Evolutionary conservation across 1,140 invertebrate species (phyloP), one percentile per base, ranked within the genome.

Genomic region (Neodiprion pinetum): DNA sequence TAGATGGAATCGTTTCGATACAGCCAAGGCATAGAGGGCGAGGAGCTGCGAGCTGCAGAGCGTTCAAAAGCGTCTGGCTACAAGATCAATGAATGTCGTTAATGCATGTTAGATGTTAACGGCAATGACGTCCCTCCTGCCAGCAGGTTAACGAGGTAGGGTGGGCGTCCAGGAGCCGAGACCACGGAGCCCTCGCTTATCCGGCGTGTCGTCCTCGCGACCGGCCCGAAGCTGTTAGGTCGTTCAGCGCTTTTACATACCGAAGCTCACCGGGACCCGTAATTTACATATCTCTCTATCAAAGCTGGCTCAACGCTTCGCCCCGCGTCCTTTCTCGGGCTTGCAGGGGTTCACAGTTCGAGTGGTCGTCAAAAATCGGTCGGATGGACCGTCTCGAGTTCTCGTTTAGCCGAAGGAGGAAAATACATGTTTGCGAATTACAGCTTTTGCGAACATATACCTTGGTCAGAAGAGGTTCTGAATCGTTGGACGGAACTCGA

Each of bases 281-380:
- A 12, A 61, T 61, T 81, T 81, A 81, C 80, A 81, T 81, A 81
- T 81, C 80, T 81, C 75, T 77, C 80, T 80, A 81, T 81, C 80
- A 78, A 81, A 79, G 80, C 78, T 81, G 74, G 78, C 80, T 81
- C 67, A 77, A 69, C 74, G 76, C 75, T 74, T 76, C 61, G 66
- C 72, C 5, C 53, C 77, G 74, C 78, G 77, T 81, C 75, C 17
- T 65, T 65, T 69, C 23, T 69, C 23, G 23, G 14, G 40, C 70
- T 73, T 65, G 47, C 48, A 65, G 23, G 72, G 78, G 75, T 80
- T 80, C 76, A 79, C 76, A 74, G 78, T 76, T 80, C 77, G 78
- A 40, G 28, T 40, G 28, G 28, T 40, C 28, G 2, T 40, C 28
- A 40, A 40, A 40, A 40, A 40, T 40, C 28, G 28, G 28, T 40